Conservation (phyloP, 2,113 vertebrate genomes). For the Rhea pennata region DNA sequence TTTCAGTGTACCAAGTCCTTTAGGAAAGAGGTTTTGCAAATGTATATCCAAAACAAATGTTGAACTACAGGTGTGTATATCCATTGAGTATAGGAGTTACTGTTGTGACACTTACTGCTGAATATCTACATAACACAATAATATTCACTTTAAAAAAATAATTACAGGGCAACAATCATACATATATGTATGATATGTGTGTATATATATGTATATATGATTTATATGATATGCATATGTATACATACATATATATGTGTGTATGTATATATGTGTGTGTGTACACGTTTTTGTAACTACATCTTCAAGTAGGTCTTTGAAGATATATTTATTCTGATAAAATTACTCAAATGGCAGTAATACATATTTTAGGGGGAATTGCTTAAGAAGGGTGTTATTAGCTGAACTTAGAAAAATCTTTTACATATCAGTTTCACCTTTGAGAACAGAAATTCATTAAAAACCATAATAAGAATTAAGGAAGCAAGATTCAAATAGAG, state of each 20-base stretch:
- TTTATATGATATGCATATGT: too few relatives aligned
- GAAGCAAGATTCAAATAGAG: neutral
- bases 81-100: neutral
- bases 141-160: neutral
- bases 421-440: neutral
- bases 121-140: neutral
- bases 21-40: neutral
- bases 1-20: neutral
- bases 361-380: neutral
- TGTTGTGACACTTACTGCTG: neutral
- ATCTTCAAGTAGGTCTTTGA: neutral
- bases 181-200: neutral
- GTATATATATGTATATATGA: too few relatives aligned
- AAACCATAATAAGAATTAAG: neutral
- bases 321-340: neutral
- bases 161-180: neutral
- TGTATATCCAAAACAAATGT: too few relatives aligned
- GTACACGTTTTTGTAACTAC: neutral
- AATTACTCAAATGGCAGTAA: neutral
- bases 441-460: neutral
- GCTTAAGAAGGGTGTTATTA: neutral
- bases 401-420: neutral
- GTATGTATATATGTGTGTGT: neutral
- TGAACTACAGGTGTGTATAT: too few relatives aligned
- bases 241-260: neutral